Percentiles rank a stretch among this genome's conserved stretches.
These are phyloP conservation scores for Drosophila fuyamai DNA, from an alignment of 1,140 invertebrate genomes.

Conservation along the genomic window DNA sequence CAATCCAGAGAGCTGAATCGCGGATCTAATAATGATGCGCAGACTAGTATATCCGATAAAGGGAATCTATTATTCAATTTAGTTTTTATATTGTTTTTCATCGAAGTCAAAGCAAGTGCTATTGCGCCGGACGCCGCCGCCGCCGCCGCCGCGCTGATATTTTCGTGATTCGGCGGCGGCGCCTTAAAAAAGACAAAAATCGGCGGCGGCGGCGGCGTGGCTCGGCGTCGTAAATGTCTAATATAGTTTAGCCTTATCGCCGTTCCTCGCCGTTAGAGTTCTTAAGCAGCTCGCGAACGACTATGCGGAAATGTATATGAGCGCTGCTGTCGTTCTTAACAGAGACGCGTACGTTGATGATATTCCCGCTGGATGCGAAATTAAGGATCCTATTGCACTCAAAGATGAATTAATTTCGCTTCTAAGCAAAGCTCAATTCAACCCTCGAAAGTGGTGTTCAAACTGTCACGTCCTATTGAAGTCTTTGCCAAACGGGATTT, in stretches of 20 bases:
- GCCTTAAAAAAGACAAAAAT: conserved; percentile 3
- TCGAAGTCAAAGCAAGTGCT: background rate
- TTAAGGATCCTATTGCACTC: too few relatives aligned
- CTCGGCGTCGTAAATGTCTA: conserved; percentile 4
- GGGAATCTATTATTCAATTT: background rate
- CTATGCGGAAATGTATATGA: too few relatives aligned
- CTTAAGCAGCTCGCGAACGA: too few relatives aligned
- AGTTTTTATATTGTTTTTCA: background rate
- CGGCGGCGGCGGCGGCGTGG: conserved; percentile 6
- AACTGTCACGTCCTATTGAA: too few relatives aligned
- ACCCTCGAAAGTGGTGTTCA: too few relatives aligned
- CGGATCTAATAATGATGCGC: conserved; percentile 7
- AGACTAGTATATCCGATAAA: background rate
- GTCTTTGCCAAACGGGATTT: too few relatives aligned
- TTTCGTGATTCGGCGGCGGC: conserved; percentile 9
- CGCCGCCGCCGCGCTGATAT: conserved; percentile 1
- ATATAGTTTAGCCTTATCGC: background rate
- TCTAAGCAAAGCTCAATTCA: too few relatives aligned
- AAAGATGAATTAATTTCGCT: too few relatives aligned
- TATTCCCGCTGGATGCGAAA: background rate
- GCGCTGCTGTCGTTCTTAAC: too few relatives aligned
- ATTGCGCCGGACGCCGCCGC: conserved; percentile 5
- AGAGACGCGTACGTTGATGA: too few relatives aligned
- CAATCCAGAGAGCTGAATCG: conserved; percentile 2
- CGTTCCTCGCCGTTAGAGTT: background rate